Evolutionary conservation across 2,113 vertebrate genomes (phyloP), one percentile per base, ranked within the genome.

Genomic region (Microcebus tavaratra): DNA sequence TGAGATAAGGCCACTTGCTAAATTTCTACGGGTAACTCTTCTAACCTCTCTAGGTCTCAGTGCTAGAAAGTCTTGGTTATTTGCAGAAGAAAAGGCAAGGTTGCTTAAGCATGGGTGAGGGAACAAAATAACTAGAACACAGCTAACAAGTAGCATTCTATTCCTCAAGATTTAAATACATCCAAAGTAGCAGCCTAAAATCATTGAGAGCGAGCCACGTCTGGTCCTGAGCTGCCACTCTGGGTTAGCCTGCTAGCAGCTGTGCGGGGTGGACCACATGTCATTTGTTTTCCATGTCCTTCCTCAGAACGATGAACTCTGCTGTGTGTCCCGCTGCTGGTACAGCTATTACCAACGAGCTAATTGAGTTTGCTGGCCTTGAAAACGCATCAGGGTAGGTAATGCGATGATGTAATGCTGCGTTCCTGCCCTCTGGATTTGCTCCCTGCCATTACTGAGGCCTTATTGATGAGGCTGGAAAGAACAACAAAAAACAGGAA

Each of bases 341-440:
- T 27, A 27, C 92, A 88, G 94, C 94, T 95, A 73, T 92, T 94
- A 94, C 80, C 87, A 59, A 18, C 0, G 0, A 84, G 88, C 96
- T 97, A 96, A 97, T 90, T 95, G 94, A 92, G 95, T 97, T 96
- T 97, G 63, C 68, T 27, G 76, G 95, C 94, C 96, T 96, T 96
- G 96, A 76, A 90, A 81, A 96, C 76, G 84, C 96, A 97, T 96
- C 94, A 57, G 53, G 31, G 92, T 70, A 68, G 95, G 90, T 78
- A 95, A 97, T 90, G 92, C 13, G 81, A 59, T 97, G 97, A 96
- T 86, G 92, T 96, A 86, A 96, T 95, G 88, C 75, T 72, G 31
- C 57, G 57, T 39, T 57, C 39, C 90, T 76, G 96, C 82, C 90
- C 57, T 93, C 97, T 80, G 75, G 68, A 34, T 68, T 67, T 92